phyloP scores from a whole-genome alignment of 1,140 invertebrate genomes.

The Ganaspis sp. region DNA sequence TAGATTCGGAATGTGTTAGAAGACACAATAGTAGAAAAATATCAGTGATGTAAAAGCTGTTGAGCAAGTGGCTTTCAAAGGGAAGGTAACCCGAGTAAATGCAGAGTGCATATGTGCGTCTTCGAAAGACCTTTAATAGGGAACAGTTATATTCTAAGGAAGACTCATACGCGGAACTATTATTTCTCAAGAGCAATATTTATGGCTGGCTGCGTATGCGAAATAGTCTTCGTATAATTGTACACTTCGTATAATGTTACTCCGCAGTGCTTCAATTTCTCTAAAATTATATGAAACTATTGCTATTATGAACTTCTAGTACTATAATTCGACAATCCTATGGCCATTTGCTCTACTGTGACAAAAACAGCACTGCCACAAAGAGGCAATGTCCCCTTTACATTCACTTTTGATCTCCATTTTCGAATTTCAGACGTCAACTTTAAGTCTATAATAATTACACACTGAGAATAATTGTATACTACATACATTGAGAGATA shows the following conservation, averaged over 20 bases:
- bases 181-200: constrained; percentile 23
- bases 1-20: constrained; percentile 7
- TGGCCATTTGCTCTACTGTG: too few species aligned
- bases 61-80: neutral
- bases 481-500: too few species aligned
- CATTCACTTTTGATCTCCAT: too few species aligned
- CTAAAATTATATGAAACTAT: neutral
- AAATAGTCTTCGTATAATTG: neutral
- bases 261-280: neutral
- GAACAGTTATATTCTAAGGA: constrained; percentile 6
- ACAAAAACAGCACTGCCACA: too few species aligned
- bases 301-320: neutral
- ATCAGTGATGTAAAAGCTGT: neutral
- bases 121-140: neutral
- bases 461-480: too few species aligned
- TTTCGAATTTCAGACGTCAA: too few species aligned
- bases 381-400: too few species aligned
- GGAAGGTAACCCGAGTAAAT: neutral
- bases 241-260: neutral
- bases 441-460: too few species aligned
- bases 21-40: constrained; percentile 18
- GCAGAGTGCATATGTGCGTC: constrained; percentile 8
- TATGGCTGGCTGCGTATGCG: neutral
- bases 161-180: constrained; percentile 20
- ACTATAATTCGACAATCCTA: too few species aligned